Percentiles rank a stretch among this genome's conserved stretches.
phyloP scores from a whole-genome alignment of 2,888 invertebrate species.

The Cheilosia vernalis region DNA sequence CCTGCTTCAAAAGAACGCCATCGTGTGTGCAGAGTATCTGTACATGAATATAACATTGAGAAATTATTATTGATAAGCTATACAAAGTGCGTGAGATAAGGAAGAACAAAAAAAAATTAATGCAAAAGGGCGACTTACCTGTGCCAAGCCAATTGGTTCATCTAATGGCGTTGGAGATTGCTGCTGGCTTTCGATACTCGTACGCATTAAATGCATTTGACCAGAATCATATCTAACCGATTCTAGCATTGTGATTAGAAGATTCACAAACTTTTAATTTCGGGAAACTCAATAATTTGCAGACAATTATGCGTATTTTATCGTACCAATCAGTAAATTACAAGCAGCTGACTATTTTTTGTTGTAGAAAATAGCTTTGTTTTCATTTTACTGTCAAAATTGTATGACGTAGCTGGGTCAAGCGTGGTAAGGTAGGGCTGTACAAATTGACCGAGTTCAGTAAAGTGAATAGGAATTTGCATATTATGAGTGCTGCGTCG shows the following conservation, averaged over 20 bases:
- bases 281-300: constrained; percentile 35
- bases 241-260: constrained; percentile 59
- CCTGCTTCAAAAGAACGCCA: constrained; percentile 89
- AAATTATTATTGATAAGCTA: neutral
- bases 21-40: constrained; percentile 91
- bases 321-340: constrained; percentile 63
- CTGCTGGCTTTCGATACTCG: constrained; percentile 60
- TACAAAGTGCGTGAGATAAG: constrained; percentile 1
- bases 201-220: constrained; percentile 61
- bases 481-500: neutral
- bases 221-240: constrained; percentile 61
- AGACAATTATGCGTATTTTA: constrained; percentile 43
- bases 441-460: no score
- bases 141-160: constrained; percentile 59
- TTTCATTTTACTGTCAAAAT: constrained; percentile 66
- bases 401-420: constrained; percentile 55
- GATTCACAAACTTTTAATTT: constrained; percentile 34
- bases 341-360: constrained; percentile 72
- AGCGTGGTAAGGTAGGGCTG: constrained; percentile 37
- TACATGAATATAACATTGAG: constrained; percentile 61
- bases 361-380: constrained; percentile 73
- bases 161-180: constrained; percentile 65
- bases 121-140: constrained; percentile 42
- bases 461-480: neutral
- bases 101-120: neutral